Conservation (phyloP, 1,140 invertebrate genomes). For the Scaptomyza montana region DNA sequence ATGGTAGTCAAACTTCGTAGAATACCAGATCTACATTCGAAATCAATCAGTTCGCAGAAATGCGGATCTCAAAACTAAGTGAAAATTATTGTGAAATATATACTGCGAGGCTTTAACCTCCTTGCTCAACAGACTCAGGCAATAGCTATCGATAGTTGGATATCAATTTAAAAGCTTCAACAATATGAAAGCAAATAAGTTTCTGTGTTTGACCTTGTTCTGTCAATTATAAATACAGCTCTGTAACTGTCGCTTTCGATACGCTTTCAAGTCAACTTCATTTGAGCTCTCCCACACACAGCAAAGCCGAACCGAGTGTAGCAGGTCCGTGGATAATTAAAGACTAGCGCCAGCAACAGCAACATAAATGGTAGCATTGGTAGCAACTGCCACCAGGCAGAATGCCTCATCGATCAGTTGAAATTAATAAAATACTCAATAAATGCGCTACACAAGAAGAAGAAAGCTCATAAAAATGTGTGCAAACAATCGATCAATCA, state of each 20-base stretch:
- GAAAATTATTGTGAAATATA: neutral
- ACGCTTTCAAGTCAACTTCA: conserved; percentile 12
- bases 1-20: conserved; percentile 51
- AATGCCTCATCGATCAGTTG: conserved; percentile 73
- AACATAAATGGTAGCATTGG: neutral
- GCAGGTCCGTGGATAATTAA: conserved; percentile 29
- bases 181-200: no score
- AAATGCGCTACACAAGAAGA: conserved; percentile 68
- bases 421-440: conserved; percentile 83
- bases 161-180: no score
- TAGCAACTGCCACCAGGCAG: conserved; percentile 23
- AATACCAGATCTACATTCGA: conserved; percentile 31
- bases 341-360: conserved; percentile 10
- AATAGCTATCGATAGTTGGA: no score
- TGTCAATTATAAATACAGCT: conserved; percentile 11
- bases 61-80: neutral
- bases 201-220: conserved; percentile 10
- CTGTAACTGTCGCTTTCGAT: conserved; percentile 10
- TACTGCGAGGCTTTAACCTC: no score
- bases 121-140: no score
- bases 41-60: conserved; percentile 52
- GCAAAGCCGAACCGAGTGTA: neutral
- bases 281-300: neutral
- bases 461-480: conserved; percentile 77
- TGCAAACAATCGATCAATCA: conserved; percentile 83